A percentile compares a stretch with the other conserved stretches of the same genome.
Evolutionary conservation across 2,113 vertebrate genomes (phyloP).

Genomic region (Gadus macrocephalus): DNA sequence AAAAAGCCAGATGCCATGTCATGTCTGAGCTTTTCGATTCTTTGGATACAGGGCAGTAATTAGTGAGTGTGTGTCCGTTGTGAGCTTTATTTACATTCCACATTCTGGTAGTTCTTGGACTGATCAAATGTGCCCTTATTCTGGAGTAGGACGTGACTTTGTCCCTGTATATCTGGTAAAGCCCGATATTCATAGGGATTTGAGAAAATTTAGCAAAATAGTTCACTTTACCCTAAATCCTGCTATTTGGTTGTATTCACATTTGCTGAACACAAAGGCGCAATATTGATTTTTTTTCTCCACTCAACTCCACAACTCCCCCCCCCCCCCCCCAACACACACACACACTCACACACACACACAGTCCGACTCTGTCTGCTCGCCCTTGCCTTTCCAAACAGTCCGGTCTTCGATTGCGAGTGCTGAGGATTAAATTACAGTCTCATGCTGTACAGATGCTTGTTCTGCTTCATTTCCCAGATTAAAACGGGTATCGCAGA

Average conservation of each 20-base stretch:
- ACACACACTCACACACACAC: neutral
- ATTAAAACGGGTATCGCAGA: conserved; percentile 59
- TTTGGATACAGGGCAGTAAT: no score
- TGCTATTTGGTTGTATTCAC: conserved; percentile 75
- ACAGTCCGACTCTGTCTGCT: conserved; percentile 26
- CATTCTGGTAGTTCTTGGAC: no score
- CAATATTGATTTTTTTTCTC: conserved; percentile 76
- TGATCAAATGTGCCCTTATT: conserved; percentile 1
- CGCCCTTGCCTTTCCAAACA: conserved; percentile 59
- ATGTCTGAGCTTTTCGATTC: no score
- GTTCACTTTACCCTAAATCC: conserved; percentile 75
- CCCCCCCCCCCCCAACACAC: conserved; percentile 4
- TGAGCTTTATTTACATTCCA: no score
- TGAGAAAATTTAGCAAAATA: conserved; percentile 74
- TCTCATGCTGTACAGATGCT: conserved; percentile 69
- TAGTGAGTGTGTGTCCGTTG: no score
- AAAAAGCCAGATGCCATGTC: no score
- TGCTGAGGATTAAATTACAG: conserved; percentile 77
- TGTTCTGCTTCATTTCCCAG: conserved; percentile 60
- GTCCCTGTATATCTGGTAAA: conserved; percentile 58
- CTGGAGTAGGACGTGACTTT: conserved; percentile 57
- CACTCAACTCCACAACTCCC: conserved; percentile 10
- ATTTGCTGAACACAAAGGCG: conserved; percentile 76
- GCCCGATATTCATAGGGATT: conserved; percentile 72
- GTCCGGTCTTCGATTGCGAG: conserved; percentile 74